Evolutionary conservation across 2,113 vertebrate species (phyloP).

Genomic region (Hassar affinis): DNA sequence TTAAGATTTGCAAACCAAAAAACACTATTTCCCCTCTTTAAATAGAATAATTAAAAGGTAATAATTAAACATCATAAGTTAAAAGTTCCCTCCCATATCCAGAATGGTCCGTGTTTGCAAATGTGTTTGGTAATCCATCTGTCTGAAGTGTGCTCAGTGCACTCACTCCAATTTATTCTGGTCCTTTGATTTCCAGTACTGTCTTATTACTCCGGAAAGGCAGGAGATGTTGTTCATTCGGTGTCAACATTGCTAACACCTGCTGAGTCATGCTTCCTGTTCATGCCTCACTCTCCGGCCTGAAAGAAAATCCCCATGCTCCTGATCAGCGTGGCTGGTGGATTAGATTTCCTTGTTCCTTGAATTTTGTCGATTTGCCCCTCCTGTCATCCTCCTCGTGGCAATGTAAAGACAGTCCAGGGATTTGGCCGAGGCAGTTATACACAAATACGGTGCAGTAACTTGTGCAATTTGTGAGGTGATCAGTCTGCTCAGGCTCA

Average conservation of each 20-base stretch:
- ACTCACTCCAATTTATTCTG: slow-evolving; percentile 30
- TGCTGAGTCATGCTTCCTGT: slow-evolving; percentile 69
- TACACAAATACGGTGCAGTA: slow-evolving; percentile 75
- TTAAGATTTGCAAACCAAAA: slow-evolving; percentile 41
- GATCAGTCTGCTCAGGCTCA: slow-evolving; percentile 67
- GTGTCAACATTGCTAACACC: slow-evolving; percentile 61
- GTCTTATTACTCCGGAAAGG: slow-evolving; percentile 54
- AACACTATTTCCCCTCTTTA: slow-evolving; percentile 56
- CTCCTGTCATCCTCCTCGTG: slow-evolving; percentile 39
- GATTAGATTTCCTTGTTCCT: slow-evolving; percentile 48
- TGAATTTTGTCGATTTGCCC: slow-evolving; percentile 25
- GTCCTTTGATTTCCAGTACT: slow-evolving; percentile 64
- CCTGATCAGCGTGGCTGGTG: slow-evolving; percentile 54
- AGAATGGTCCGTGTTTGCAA: slow-evolving; percentile 16
- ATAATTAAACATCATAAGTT: slow-evolving; percentile 51
- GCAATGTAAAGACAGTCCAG: slow-evolving; percentile 45
- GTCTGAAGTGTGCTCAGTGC: slow-evolving; percentile 22
- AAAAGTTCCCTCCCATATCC: slow-evolving; percentile 26
- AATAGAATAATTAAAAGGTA: slow-evolving; percentile 51
- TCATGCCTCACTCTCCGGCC: slow-evolving; percentile 38
- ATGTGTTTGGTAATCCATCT: slow-evolving; percentile 30
- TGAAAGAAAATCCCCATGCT: slow-evolving; percentile 58
- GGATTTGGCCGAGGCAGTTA: slow-evolving; percentile 71
- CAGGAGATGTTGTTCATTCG: slow-evolving; percentile 55
- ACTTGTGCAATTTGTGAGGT: slow-evolving; percentile 56